These are phyloP conservation scores for Nibea coibor DNA, from an alignment of 2,113 vertebrate species.

Conservation along the genomic window DNA sequence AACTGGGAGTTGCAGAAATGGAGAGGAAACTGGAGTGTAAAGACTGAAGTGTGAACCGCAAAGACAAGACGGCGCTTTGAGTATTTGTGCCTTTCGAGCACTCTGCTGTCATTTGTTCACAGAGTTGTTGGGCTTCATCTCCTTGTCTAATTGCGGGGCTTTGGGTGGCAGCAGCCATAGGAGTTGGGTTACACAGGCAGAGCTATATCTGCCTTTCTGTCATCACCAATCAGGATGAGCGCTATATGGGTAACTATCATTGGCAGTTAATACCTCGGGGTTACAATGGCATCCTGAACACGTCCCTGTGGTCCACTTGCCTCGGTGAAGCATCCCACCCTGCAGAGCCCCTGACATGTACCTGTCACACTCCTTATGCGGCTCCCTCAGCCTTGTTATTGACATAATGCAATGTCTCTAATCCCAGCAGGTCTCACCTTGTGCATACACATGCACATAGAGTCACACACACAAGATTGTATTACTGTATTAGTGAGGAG, in stretches of 20 bases:
- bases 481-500: conserved; percentile 40
- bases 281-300: conserved; percentile 66
- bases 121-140: conserved; percentile 46
- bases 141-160: conserved; percentile 65
- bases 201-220: conserved; percentile 79
- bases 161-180: conserved; percentile 50
- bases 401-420: conserved; percentile 49
- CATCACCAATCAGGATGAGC: conserved; percentile 77
- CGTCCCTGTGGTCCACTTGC: conserved; percentile 50
- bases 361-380: conserved; percentile 33
- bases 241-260: conserved; percentile 75
- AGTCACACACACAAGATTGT: conserved; percentile 30
- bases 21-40: not conserved
- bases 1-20: not conserved
- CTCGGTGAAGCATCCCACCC: conserved; percentile 31
- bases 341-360: conserved; percentile 36
- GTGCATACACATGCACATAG: conserved; percentile 33
- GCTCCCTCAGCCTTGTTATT: conserved; percentile 46
- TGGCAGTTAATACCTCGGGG: conserved; percentile 68
- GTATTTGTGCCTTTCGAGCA: conserved; percentile 9
- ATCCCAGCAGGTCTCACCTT: conserved; percentile 42
- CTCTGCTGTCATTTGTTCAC: conserved; percentile 30
- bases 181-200: conserved; percentile 71
- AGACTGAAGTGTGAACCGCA: conserved; percentile 10
- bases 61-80: not conserved